Evolutionary conservation across 2,797 vertebrate species (phyloP), one percentile per base, ranked within the genome.

Genomic region (Lateolabrax maculatus): DNA sequence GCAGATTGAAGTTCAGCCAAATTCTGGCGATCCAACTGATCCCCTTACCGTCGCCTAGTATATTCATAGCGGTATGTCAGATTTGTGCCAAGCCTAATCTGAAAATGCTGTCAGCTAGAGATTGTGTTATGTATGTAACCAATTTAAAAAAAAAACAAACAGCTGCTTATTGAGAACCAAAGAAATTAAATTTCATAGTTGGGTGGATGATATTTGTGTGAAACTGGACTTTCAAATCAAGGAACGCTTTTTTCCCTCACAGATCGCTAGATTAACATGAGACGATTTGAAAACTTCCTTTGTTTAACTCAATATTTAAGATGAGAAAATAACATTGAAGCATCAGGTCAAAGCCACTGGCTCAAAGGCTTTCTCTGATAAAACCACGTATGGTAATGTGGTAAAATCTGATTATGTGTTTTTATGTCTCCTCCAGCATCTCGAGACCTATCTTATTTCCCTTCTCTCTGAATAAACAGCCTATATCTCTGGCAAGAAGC

Each of bases 401-500:
- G 52, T 25, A 41, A 62, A 86, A 90, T 84, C 68, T 75, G 87
- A 84, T 90, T 88, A 84, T 71, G 65, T 67, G 74, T 80, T 88
- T 83, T 37, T 83, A 65, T 81, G 89, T 65, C 56, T 78, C 85
- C 76, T 88, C 56, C 72, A 70, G 76, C 81, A 88, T 87, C 89
- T 80, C 18, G 1, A 80, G 71, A 64, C 77, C 63, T 36, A 60
- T 62, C 79, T 86, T 84, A 76, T 81, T 83, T 73, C 71, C 72
- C 71, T 72, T 84, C 87, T 89, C 91, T 84, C 83, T 77, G 66
- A 86, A 90, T 83, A 81, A 95, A 90, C 77, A 78, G 84, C 79
- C 48, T 65, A 63, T 86, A 90, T 90, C 87, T 91, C 69, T 87
- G 83, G 75, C 69, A 81, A 53, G 41, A 93, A 88, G 88, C 91